Conservation (phyloP, 2,797 vertebrate genomes). For the Karalla daura region DNA sequence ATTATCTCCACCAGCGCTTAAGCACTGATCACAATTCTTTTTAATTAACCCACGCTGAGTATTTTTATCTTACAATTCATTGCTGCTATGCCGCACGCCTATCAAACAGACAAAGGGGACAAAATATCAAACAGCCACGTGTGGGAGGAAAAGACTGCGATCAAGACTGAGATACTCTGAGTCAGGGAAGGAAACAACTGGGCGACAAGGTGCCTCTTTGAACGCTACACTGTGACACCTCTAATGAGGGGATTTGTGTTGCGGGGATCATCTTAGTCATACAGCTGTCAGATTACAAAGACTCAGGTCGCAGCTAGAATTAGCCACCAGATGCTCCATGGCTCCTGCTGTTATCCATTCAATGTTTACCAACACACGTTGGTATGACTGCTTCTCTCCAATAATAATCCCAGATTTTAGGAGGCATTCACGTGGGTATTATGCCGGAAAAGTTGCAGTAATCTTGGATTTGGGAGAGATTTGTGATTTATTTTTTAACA, state of each 20-base stretch:
- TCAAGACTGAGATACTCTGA: constrained; percentile 20
- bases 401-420: constrained; percentile 28
- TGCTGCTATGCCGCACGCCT: constrained; percentile 27
- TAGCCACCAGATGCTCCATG: constrained; percentile 22
- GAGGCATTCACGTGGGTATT: constrained; percentile 2
- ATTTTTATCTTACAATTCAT: constrained; percentile 59
- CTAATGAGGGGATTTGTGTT: constrained; percentile 60
- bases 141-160: constrained; percentile 28
- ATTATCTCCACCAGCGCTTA: constrained; percentile 54
- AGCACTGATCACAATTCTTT: constrained; percentile 58
- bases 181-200: constrained; percentile 10
- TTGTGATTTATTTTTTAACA: background rate
- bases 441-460: constrained; percentile 4
- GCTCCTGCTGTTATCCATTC: constrained; percentile 29
- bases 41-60: constrained; percentile 69
- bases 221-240: constrained; percentile 28
- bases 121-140: constrained; percentile 27
- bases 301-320: constrained; percentile 41
- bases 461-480: constrained; percentile 14
- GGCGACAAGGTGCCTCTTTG: constrained; percentile 21
- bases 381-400: constrained; percentile 14
- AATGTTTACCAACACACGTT: constrained; percentile 24
- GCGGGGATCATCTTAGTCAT: constrained; percentile 33
- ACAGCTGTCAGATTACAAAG: constrained; percentile 57
- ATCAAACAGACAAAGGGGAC: constrained; percentile 50